phyloP scores from a whole-genome alignment of 1,140 invertebrate species.

The Brachionus rotundiformis region DNA sequence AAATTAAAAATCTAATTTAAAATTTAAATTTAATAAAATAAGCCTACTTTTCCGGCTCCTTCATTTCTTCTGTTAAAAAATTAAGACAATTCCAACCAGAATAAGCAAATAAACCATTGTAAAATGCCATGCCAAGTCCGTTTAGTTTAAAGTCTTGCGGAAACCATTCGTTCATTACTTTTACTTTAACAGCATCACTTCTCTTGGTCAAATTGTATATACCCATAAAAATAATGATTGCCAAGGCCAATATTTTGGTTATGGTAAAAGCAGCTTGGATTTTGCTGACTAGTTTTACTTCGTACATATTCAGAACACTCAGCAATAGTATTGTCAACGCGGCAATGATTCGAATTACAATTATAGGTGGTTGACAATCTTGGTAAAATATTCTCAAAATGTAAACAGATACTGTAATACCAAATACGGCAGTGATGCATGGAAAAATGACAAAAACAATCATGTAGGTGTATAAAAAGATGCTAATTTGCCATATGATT shows the following conservation, averaged over 20 bases:
- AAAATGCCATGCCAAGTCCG: slow-evolving; percentile 56
- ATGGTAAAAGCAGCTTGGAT: slow-evolving; percentile 47
- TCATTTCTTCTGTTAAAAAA: slow-evolving; percentile 96
- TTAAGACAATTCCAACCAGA: slow-evolving; percentile 81
- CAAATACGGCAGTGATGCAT: slow-evolving; percentile 15
- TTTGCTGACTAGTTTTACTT: slow-evolving; percentile 22
- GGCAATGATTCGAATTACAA: neutral
- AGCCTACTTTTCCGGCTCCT: slow-evolving; percentile 80
- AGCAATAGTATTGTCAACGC: neutral
- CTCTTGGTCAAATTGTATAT: neutral
- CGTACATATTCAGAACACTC: neutral
- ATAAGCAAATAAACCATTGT: slow-evolving; percentile 62
- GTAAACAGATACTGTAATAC: slow-evolving; percentile 35
- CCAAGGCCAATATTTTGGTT: slow-evolving; percentile 34
- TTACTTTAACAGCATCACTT: neutral
- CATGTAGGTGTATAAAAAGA: slow-evolving; percentile 48
- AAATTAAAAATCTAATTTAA: slow-evolving; percentile 65
- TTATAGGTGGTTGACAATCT: neutral
- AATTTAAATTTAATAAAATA: slow-evolving; percentile 65
- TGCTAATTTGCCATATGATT: slow-evolving; percentile 44
- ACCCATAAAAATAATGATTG: slow-evolving; percentile 40
- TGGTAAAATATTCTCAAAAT: slow-evolving; percentile 24
- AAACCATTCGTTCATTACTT: slow-evolving; percentile 3
- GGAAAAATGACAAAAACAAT: slow-evolving; percentile 44
- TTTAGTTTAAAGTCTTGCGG: neutral